Evolutionary conservation across 2,888 invertebrate species (phyloP).

Genomic region (Dryococelus australis): DNA sequence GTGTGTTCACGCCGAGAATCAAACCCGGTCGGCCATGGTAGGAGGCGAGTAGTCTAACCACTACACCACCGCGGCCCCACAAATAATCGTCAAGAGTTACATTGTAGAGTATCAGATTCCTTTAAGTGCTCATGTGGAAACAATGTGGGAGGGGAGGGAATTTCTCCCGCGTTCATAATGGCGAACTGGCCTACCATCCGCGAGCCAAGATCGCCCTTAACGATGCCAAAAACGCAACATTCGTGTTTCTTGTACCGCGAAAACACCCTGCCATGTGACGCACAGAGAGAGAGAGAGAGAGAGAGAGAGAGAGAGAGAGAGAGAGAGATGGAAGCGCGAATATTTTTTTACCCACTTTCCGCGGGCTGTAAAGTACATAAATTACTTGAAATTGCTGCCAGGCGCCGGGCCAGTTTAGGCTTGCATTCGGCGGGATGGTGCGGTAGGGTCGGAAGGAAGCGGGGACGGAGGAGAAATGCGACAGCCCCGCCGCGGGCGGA

Average conservation of each 20-base stretch:
- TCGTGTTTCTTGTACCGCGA: not conserved
- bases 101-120: too few relatives aligned
- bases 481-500: not conserved
- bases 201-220: too few relatives aligned
- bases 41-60: too few relatives aligned
- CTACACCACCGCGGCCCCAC: too few relatives aligned
- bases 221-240: not conserved
- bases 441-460: not conserved
- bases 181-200: too few relatives aligned
- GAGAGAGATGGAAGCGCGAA: not conserved
- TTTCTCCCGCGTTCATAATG: too few relatives aligned
- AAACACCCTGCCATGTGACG: not conserved
- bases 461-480: not conserved
- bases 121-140: too few relatives aligned
- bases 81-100: too few relatives aligned
- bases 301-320: not conserved
- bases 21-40: too few relatives aligned
- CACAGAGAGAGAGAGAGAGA: not conserved
- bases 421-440: not conserved
- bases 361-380: not conserved
- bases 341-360: not conserved
- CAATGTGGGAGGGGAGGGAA: too few relatives aligned
- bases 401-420: not conserved
- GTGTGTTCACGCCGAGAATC: too few relatives aligned
- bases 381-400: slow-evolving; percentile 9